Base-by-base conservation (phyloP, 37 sponge, comb jelly and placozoan species). In the Aphrocallistes beatrix region DNA sequence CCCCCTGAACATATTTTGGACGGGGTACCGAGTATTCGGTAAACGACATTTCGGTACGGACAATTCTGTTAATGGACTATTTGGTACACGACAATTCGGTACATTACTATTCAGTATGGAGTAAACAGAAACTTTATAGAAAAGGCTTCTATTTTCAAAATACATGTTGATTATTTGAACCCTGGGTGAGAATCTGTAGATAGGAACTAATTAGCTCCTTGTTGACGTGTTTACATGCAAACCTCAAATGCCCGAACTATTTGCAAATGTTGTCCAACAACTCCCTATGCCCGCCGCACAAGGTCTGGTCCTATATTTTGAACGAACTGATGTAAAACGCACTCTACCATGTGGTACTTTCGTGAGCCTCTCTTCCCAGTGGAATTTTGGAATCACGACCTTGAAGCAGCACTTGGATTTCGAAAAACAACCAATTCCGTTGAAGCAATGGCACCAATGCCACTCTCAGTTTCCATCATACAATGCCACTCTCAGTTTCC, bases 71-170 rank as follows among this genome's bases (percentile, higher is more conserved):
- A n/a, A n/a, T n/a, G n/a, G n/a, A n/a, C n/a, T n/a, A n/a, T n/a
- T n/a, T n/a, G n/a, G n/a, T n/a, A n/a, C n/a, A n/a, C 75, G 75
- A 60, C 75, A 19, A 60, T 60, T 60, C 75, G 75, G 75, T 60
- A 60, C 75, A 60, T 60, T 60, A 60, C 75, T 60, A 60, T 60
- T 60, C 34, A 60, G 75, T 60, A 32, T 60, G 75, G 75, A 60
- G 17, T 60, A 60, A 60, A 60, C 34, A 60, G 75, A 60, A 60
- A 60, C 34, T 60, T 60, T 19, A 60, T 21, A 19, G 1, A 60
- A 28, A 28, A 21, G 75, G 21, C 21, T 19, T 60, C 21, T 60
- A 60, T 47, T 47, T 17, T 47, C 49, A 60, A 1, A 60, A 60
- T 19, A 60, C 75, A 28, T 60, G 75, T 60, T 60, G 75, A 60